These are phyloP conservation scores for Gymnocheta viridis DNA, from an alignment of 2,888 invertebrate species.

Conservation along the genomic window DNA sequence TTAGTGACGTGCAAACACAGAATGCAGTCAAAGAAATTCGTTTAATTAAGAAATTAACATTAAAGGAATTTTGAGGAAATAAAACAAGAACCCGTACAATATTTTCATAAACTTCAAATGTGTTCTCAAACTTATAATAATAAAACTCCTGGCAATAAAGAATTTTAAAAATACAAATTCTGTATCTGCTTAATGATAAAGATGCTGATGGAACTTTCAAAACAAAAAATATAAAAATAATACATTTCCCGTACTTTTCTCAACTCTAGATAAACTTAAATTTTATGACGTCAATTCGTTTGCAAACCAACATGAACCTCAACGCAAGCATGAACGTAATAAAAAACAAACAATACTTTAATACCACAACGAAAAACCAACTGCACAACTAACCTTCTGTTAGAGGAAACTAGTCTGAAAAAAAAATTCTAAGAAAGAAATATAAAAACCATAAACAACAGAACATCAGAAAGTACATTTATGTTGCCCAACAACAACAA, in stretches of 20 bases:
- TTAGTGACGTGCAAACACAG: not conserved
- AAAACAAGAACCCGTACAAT: no score
- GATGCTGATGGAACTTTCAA: not conserved
- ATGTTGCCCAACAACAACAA: constrained; percentile 14
- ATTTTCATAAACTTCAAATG: no score
- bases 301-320: constrained; percentile 3
- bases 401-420: constrained; percentile 15
- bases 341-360: constrained; percentile 29
- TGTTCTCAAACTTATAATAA: not conserved
- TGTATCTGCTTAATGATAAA: constrained; percentile 1
- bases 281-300: constrained; percentile 57
- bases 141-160: not conserved
- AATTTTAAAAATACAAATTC: not conserved
- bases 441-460: constrained; percentile 20
- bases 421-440: not conserved
- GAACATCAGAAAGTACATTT: constrained; percentile 8
- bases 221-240: no score
- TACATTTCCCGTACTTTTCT: not conserved
- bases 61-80: not conserved
- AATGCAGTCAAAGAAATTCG: not conserved
- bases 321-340: constrained; percentile 10
- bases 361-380: constrained; percentile 42
- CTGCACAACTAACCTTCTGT: constrained; percentile 50
- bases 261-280: constrained; percentile 9
- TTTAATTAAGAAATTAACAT: not conserved